A percentile compares a stretch with the other conserved stretches of the same genome.
Evolutionary conservation across 2,888 invertebrate species (phyloP).

Genomic region (Cheilosia soror): DNA sequence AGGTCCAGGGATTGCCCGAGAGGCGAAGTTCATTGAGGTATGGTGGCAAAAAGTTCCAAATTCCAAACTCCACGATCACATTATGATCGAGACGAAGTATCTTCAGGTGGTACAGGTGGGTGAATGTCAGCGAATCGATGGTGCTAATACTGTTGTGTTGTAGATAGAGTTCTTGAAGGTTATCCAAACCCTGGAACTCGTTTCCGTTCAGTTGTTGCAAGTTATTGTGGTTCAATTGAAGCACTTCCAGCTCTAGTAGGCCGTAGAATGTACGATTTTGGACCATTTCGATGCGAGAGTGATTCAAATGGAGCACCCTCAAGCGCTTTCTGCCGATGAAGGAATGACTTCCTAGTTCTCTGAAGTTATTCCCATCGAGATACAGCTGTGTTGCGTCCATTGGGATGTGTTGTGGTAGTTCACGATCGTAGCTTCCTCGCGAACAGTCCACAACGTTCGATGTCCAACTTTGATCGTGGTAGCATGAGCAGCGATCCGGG

Average conservation of each 20-base stretch:
- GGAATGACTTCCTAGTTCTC: slow-evolving; percentile 93
- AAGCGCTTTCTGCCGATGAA: slow-evolving; percentile 97
- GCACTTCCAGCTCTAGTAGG: slow-evolving; percentile 89
- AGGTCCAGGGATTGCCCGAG: slow-evolving; percentile 93
- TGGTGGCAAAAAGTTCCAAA: slow-evolving; percentile 89
- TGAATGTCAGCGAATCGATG: slow-evolving; percentile 94
- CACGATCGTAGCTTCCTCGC: slow-evolving; percentile 90
- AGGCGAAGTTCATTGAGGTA: slow-evolving; percentile 89
- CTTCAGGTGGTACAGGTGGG: slow-evolving; percentile 92
- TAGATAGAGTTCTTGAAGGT: slow-evolving; percentile 93
- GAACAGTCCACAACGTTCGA: slow-evolving; percentile 97
- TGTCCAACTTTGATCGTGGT: slow-evolving; percentile 96
- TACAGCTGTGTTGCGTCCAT: slow-evolving; percentile 98
- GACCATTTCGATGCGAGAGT: slow-evolving; percentile 92
- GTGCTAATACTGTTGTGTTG: slow-evolving; percentile 93
- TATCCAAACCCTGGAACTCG: slow-evolving; percentile 92
- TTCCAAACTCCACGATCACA: slow-evolving; percentile 90
- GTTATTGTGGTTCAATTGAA: slow-evolving; percentile 94
- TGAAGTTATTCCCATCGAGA: slow-evolving; percentile 95
- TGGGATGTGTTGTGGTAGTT: slow-evolving; percentile 93
- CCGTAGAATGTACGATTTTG: slow-evolving; percentile 97
- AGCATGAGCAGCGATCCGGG: slow-evolving; percentile 96
- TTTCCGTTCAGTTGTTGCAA: slow-evolving; percentile 92
- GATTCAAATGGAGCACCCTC: slow-evolving; percentile 93
- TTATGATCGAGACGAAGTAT: slow-evolving; percentile 94